A percentile compares a stretch with the other conserved stretches of the same genome.
Conservation (phyloP, 2,888 invertebrate genomes). For the Cheilosia pagana region DNA sequence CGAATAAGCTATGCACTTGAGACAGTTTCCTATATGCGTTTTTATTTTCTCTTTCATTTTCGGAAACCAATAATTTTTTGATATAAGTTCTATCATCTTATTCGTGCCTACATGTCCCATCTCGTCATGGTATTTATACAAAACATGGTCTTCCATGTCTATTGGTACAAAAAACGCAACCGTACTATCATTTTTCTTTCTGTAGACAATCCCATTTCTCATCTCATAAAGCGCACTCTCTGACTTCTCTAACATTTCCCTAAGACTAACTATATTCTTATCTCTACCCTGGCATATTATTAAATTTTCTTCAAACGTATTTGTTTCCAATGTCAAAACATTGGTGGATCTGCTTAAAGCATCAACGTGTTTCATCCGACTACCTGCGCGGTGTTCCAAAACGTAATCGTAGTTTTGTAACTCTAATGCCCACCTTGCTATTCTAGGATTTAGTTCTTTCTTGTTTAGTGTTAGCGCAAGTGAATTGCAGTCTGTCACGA, state of each 20-base stretch:
- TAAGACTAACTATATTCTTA: neutral
- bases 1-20: neutral
- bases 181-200: neutral
- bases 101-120: neutral
- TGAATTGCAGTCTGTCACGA: conserved; percentile 76
- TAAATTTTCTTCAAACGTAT: neutral
- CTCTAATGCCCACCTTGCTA: conserved; percentile 68
- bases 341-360: conserved; percentile 60
- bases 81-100: neutral
- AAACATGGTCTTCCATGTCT: neutral
- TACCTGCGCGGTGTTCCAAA: conserved; percentile 34
- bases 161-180: neutral
- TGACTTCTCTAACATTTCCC: neutral
- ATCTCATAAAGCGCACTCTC: neutral
- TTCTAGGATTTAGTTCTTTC: conserved; percentile 75
- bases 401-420: conserved; percentile 10
- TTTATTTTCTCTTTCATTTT: neutral
- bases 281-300: neutral
- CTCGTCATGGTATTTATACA: neutral
- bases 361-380: conserved; percentile 54
- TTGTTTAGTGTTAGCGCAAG: conserved; percentile 71
- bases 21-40: neutral
- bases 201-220: neutral
- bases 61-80: neutral
- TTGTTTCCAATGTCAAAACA: conserved; percentile 53